Conservation (phyloP, 2,113 vertebrate genomes). For the Petromus typicus region DNA sequence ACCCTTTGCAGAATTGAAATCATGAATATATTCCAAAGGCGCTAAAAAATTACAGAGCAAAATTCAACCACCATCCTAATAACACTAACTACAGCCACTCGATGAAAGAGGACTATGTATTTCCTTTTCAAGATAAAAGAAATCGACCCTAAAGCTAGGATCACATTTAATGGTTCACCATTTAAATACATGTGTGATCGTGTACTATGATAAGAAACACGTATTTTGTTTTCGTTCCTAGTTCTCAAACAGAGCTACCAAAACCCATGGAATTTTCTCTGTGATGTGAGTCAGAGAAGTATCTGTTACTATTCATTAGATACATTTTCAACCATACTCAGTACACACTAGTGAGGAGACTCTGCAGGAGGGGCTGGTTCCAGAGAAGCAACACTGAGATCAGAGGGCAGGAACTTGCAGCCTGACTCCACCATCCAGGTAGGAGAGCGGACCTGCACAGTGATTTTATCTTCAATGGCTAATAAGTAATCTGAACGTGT, state of each 20-base stretch:
- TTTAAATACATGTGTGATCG: not conserved
- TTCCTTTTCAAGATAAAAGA: not conserved
- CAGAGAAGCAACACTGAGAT: not conserved
- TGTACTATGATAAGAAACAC: not conserved
- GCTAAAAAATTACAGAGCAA: not conserved
- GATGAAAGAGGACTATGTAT: not conserved
- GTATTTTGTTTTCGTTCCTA: not conserved
- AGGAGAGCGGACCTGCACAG: not conserved
- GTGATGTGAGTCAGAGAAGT: not conserved
- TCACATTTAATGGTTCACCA: not conserved
- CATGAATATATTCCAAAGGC: not conserved
- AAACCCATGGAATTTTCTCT: not conserved
- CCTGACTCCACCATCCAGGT: not conserved
- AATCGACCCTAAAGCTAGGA: not conserved
- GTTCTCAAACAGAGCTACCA: not conserved
- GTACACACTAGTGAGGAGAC: not conserved
- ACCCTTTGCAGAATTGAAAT: constrained; percentile 19
- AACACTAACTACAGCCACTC: not conserved
- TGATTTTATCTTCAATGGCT: not conserved
- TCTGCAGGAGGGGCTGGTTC: not conserved
- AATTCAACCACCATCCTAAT: not conserved
- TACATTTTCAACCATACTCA: not conserved
- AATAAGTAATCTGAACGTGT: not conserved
- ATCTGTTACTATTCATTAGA: not conserved
- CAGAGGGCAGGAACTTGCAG: not conserved